Base-by-base conservation (phyloP, 2,797 vertebrate genomes). In the Malacoraja senta region DNA sequence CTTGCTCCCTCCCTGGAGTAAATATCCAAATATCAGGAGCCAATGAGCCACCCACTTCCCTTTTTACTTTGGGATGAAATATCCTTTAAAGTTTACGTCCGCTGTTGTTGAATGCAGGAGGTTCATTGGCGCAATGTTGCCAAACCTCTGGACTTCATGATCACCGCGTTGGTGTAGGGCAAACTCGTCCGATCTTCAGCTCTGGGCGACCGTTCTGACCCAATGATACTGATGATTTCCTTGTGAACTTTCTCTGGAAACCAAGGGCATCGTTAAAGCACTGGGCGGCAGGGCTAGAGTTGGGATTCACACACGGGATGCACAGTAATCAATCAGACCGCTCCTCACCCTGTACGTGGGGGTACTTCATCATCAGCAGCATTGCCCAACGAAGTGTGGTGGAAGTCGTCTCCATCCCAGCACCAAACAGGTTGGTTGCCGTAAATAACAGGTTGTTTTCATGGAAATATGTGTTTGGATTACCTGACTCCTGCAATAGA, bases 111-210 rank as follows among this genome's bases (percentile, higher is more conserved):
- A 6, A 19, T 76, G 91, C n/a, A 63, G 0, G 17, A 93, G 0
- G 38, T 19, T 61, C 35, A 93, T 0, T 19, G 91, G 91, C 0
- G 38, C 4, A 24, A 93, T 10, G 91, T 93, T 32, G 6, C 9
- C 26, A 84, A 84, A 84, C 53, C 81, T 84, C 81, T 84, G 81
- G 12, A 63, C 61, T 84, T 84, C 81, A 13, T 84, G 81, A 84
- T 83, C 80, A 58, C 80, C 12, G 80, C 80, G 8, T 83, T n/a
- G 17, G 44, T 71, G 91, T 72, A 92, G 0, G 91, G 29, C 91
- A 92, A 29, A 29, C 1, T 0, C 12, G 26, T 71, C 44, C 63
- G 19, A 29, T 93, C 68, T 61, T 32, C 29, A 26, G 8, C 13
- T 53, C 68, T 74, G 10, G 91, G 91, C 12, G 7, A 61, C 32